These are phyloP conservation scores for Xanthia icteritia DNA, from an alignment of 2,888 invertebrate species.

Conservation along the genomic window DNA sequence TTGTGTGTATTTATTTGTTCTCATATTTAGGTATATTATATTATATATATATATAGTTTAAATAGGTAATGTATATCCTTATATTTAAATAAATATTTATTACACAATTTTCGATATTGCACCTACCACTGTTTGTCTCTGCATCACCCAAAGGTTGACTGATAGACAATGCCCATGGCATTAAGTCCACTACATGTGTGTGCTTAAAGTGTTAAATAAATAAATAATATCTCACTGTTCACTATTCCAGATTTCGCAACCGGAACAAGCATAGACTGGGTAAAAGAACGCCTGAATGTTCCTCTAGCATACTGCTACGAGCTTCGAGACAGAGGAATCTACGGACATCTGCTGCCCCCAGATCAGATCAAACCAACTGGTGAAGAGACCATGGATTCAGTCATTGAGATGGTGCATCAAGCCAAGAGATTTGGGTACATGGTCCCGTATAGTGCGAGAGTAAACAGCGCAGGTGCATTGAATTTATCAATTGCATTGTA, in stretches of 20 bases:
- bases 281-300: conserved; percentile 91
- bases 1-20: too few relatives aligned
- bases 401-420: conserved; percentile 81
- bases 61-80: too few relatives aligned
- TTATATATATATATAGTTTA: too few relatives aligned
- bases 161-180: too few relatives aligned
- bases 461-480: conserved; percentile 11
- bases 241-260: conserved; percentile 90
- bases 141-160: too few relatives aligned
- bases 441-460: conserved; percentile 49
- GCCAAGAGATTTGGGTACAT: conserved; percentile 82
- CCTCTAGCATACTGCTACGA: conserved; percentile 93
- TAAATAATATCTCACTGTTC: not conserved
- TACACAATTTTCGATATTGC: too few relatives aligned
- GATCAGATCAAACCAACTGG: conserved; percentile 92
- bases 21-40: too few relatives aligned
- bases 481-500: conserved; percentile 42
- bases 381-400: conserved; percentile 90
- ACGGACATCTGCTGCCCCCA: conserved; percentile 93
- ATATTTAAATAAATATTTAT: too few relatives aligned
- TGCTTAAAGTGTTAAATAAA: too few relatives aligned
- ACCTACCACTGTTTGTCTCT: too few relatives aligned
- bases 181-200: too few relatives aligned
- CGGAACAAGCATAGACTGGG: conserved; percentile 94
- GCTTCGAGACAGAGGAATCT: conserved; percentile 92